These are phyloP conservation scores for Oxyura jamaicensis DNA, from an alignment of 2,113 vertebrate species.

Conservation along the genomic window DNA sequence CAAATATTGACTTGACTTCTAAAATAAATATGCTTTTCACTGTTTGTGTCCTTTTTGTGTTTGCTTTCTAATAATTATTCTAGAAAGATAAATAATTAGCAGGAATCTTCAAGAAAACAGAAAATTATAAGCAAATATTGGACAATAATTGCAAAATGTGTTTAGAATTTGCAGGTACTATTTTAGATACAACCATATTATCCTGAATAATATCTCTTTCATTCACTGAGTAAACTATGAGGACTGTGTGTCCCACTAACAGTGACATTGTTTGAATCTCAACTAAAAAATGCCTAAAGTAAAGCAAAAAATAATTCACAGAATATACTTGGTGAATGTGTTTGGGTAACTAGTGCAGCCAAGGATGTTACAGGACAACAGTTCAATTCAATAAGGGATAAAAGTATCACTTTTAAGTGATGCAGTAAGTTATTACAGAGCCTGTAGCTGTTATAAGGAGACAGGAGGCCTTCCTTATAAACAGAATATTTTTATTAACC, in stretches of 20 bases:
- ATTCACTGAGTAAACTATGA: not conserved
- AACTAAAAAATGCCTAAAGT: not conserved
- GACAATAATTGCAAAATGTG: not conserved
- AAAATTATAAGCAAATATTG: not conserved
- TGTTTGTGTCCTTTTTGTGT: not conserved
- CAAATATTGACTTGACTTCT: not conserved
- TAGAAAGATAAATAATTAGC: not conserved
- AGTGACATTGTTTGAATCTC: not conserved
- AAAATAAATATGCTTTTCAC: not conserved
- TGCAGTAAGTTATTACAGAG: not conserved
- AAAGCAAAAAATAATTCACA: not conserved
- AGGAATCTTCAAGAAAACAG: not conserved
- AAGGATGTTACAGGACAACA: not conserved
- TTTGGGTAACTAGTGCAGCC: not conserved
- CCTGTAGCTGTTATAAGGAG: not conserved
- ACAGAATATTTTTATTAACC: not conserved
- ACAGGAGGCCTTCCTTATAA: not conserved
- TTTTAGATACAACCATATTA: not conserved
- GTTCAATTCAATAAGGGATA: not conserved
- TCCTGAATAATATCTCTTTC: not conserved
- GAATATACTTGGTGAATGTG: not conserved
- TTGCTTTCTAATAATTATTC: slow-evolving; percentile 25
- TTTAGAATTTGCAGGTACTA: not conserved
- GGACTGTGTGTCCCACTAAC: not conserved
- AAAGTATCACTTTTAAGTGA: no score